Evolutionary conservation across 2,888 invertebrate species (phyloP), one percentile per base, ranked within the genome.

Genomic region (Hipparchia semele): DNA sequence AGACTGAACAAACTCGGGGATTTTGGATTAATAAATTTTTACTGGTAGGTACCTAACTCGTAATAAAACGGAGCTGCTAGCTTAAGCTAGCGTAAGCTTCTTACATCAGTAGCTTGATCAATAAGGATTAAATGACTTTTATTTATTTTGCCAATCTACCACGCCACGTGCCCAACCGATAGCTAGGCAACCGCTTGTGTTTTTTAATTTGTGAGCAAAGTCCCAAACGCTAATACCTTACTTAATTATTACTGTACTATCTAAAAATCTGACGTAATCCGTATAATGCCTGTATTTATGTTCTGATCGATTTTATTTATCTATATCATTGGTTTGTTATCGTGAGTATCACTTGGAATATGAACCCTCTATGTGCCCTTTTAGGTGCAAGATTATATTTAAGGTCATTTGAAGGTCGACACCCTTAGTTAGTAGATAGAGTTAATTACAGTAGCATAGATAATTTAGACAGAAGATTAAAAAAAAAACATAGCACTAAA

Each of bases 191-290:
- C 61, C 45, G 12, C n/a, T 45, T 61, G 7, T 45, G 61, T 39
- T 39, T 10, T 23, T 12, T 45, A 61, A 61, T 45, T 13, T 59
- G 59, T 23, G 61, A 45, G 6, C 45, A 61, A 61, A 61, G 61
- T 61, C n/a, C 61, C 46, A n/a, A 45, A 3, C 8, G 12, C 10
- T 61, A 61, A 46, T 61, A 61, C 61, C 61, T 61, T 45, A 45
- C 61, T 46, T 61, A 61, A 61, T 61, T 61, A 61, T 61, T 46
- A 61, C 61, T n/a, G 12, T 46, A 12, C 45, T 45, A 61, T 61
- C 61, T 46, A n/a, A 7, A 12, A 12, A 61, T 61, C n/a, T 61
- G n/a, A 61, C 61, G 61, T 45, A 33, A 59, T 59, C 59, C 23
- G 13, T 13, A 10, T 61, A 61, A 61, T 61, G 61, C 61, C n/a